Evolutionary conservation across 2,797 vertebrate species (phyloP).

Genomic region (Todus mexicanus): DNA sequence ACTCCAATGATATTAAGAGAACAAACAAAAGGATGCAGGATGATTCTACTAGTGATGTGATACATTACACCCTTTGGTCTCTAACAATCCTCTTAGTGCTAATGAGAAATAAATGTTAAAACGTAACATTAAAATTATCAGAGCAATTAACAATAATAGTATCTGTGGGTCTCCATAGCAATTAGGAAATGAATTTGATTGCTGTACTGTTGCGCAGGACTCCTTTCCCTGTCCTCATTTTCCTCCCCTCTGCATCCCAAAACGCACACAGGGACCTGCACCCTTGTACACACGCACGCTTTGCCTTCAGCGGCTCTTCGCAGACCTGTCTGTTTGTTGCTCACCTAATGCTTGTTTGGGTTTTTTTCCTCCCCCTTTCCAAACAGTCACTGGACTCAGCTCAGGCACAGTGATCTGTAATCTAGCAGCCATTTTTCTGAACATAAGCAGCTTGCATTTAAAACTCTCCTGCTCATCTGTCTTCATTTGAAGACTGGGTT

Average conservation of each 20-base stretch:
- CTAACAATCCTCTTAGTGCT: background rate
- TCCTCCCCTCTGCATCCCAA: background rate
- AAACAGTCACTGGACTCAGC: constrained; percentile 49
- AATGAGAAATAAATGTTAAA: constrained; percentile 47
- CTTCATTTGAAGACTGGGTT: constrained; percentile 89
- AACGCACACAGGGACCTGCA: rapidly evolving
- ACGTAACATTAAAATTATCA: constrained; percentile 24
- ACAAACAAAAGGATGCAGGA: background rate
- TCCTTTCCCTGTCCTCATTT: background rate
- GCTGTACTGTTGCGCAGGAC: background rate
- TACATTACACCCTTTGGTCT: background rate
- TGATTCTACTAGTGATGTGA: background rate
- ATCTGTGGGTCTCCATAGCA: constrained; percentile 39
- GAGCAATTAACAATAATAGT: constrained; percentile 46
- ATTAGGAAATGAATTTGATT: constrained; percentile 6
- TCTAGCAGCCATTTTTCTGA: constrained; percentile 79
- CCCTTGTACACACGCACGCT: background rate
- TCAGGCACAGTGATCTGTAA: constrained; percentile 68
- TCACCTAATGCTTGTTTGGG: constrained; percentile 14
- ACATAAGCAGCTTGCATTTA: constrained; percentile 83
- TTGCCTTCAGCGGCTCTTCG: background rate
- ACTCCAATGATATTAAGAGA: background rate
- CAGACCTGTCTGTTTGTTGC: background rate
- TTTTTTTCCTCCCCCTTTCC: constrained; percentile 40
- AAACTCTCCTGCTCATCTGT: constrained; percentile 81